These are phyloP conservation scores for Macropus fuliginosus DNA, from an alignment of 2,797 vertebrate genomes.

Conservation along the genomic window DNA sequence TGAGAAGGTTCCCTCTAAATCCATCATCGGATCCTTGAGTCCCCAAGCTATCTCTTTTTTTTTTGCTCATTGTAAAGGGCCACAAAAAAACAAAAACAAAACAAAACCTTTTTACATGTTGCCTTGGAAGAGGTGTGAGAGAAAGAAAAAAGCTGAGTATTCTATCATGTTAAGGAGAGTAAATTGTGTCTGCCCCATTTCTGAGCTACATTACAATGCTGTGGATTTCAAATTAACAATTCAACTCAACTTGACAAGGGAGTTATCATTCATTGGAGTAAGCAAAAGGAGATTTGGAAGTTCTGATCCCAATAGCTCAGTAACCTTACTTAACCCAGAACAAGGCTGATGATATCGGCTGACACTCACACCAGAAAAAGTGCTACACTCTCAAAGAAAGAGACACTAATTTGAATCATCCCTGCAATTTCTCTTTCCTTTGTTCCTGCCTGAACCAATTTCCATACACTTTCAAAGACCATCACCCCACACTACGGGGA, in stretches of 20 bases:
- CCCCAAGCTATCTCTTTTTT: slow-evolving; percentile 51
- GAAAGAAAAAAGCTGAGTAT: slow-evolving; percentile 41
- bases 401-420: slow-evolving; percentile 80
- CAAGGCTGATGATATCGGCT: slow-evolving; percentile 21
- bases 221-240: slow-evolving; percentile 67
- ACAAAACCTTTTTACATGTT: slow-evolving; percentile 7
- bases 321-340: slow-evolving; percentile 66
- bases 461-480: slow-evolving; percentile 80
- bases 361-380: slow-evolving; percentile 48
- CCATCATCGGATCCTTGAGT: slow-evolving; percentile 30
- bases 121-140: slow-evolving; percentile 43
- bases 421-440: slow-evolving; percentile 72
- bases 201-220: slow-evolving; percentile 28
- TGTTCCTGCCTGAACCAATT: slow-evolving; percentile 82
- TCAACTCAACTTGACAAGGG: slow-evolving; percentile 62
- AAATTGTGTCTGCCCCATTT: slow-evolving; percentile 45
- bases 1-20: slow-evolving; percentile 48
- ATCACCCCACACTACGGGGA: slow-evolving; percentile 77
- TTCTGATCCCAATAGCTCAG: slow-evolving; percentile 52
- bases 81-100: slow-evolving; percentile 30
- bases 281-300: slow-evolving; percentile 40
- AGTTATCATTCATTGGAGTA: slow-evolving; percentile 2
- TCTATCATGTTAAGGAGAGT: slow-evolving; percentile 46
- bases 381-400: slow-evolving; percentile 59
- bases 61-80: slow-evolving; percentile 49